phyloP scores from a whole-genome alignment of 2,888 invertebrate species.

The Eupeodes luniger region DNA sequence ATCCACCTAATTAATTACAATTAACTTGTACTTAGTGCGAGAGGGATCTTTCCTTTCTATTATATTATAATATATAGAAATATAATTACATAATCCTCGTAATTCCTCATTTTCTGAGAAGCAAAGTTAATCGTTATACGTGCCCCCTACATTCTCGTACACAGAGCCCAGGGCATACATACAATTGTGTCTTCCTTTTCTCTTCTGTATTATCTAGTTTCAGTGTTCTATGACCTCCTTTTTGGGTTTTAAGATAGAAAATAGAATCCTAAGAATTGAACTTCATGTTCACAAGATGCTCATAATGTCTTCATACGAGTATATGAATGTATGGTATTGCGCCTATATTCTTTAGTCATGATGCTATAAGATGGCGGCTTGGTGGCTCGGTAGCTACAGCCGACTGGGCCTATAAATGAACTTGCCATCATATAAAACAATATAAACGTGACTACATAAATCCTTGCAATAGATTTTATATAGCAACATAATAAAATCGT shows the following conservation, averaged over 20 bases:
- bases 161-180: not conserved
- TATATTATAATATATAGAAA: not conserved
- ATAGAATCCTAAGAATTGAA: constrained; percentile 25
- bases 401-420: constrained; percentile 26
- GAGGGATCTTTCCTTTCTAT: constrained; percentile 9
- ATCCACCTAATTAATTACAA: constrained; percentile 66
- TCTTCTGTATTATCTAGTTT: no score
- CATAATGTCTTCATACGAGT: not conserved
- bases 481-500: constrained; percentile 10
- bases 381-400: not conserved
- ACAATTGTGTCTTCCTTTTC: constrained; percentile 33
- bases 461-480: constrained; percentile 26
- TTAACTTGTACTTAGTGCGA: constrained; percentile 59
- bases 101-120: constrained; percentile 61
- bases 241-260: constrained; percentile 39
- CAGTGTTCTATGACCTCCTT: not conserved
- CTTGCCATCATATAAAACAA: no score
- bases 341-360: constrained; percentile 27
- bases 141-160: not conserved
- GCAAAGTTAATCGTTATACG: constrained; percentile 52
- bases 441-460: constrained; percentile 54
- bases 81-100: constrained; percentile 70
- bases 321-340: no score
- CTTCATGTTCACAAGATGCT: constrained; percentile 47
- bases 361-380: not conserved